These are phyloP conservation scores for Arenaria interpres DNA, from an alignment of 2,113 vertebrate species.

Conservation along the genomic window DNA sequence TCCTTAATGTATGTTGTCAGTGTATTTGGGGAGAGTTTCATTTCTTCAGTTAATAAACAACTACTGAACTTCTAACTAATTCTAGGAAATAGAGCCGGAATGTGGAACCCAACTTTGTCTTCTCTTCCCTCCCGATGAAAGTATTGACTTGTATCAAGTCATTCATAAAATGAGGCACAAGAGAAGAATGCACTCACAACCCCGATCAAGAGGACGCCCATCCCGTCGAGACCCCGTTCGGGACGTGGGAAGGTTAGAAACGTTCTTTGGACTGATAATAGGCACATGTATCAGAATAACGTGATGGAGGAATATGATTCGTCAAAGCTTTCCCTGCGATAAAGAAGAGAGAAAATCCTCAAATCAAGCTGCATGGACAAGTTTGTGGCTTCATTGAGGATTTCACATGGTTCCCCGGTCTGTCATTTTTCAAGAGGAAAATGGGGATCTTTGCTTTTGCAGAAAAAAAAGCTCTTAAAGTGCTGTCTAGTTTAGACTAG, in stretches of 20 bases:
- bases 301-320: constrained; percentile 88
- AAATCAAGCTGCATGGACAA: constrained; percentile 90
- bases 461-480: constrained; percentile 68
- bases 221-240: constrained; percentile 89
- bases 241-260: constrained; percentile 99
- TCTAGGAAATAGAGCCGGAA: constrained; percentile 95
- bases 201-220: constrained; percentile 90
- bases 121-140: constrained; percentile 96
- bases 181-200: constrained; percentile 94
- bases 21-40: background rate
- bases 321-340: constrained; percentile 84
- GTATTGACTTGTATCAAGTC: constrained; percentile 96
- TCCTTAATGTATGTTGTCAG: background rate
- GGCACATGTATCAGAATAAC: constrained; percentile 88
- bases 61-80: constrained; percentile 69
- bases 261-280: constrained; percentile 95
- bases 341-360: constrained; percentile 90
- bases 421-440: constrained; percentile 83
- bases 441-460: constrained; percentile 79
- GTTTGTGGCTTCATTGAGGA: constrained; percentile 91
- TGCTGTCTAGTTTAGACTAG: constrained; percentile 74
- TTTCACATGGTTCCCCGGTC: constrained; percentile 81
- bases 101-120: constrained; percentile 94
- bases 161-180: constrained; percentile 96
- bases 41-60: constrained; percentile 60